Base-by-base conservation (phyloP, 2,888 invertebrate genomes). In the Metalampra italica region DNA sequence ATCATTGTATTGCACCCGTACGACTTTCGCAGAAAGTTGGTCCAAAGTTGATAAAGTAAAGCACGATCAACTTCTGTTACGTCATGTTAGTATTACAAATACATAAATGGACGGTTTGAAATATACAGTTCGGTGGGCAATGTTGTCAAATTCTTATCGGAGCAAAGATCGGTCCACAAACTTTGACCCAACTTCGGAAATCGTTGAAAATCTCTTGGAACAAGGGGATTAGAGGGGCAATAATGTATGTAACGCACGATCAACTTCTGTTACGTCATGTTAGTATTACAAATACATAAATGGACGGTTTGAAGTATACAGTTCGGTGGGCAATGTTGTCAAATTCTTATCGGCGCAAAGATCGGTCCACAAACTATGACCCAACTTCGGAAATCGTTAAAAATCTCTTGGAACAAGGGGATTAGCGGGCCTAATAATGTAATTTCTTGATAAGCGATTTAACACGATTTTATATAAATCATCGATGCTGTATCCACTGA, bases 371-470 rank as follows among this genome's bases (percentile, higher is more conserved):
- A 34, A 34, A 3, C 12, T 12, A 34, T 42, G 11, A 12, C 34
- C 22, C 15, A 30, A 29, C 15, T 32, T n/a, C 14, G 9, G 8
- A 34, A 30, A 38, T 47, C 49, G 38, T 12, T 38, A 47, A 38
- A 50, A 51, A 52, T 41, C 36, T 41, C 12, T 3, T 13, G 49
- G 51, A 54, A 52, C 49, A 52, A 52, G 45, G 13, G 47, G 54
- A 51, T 54, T 54, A 54, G 32, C 45, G 15, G 22, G 29, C 12
- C 29, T n/a, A 49, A 43, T 52, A 43, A 39, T n/a, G 30, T 41
- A 14, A 29, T 13, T n/a, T 39, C 22, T 13, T 2, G 42, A 39
- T 36, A 46, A 34, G 37, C 9, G 12, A 32, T 30, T n/a, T 43
- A 39, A 45, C 49, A 51, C 37, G 38, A 45, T 38, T 12, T 9